Evolutionary conservation across 2,888 invertebrate genomes (phyloP).

Genomic region (Lycia hirtaria): DNA sequence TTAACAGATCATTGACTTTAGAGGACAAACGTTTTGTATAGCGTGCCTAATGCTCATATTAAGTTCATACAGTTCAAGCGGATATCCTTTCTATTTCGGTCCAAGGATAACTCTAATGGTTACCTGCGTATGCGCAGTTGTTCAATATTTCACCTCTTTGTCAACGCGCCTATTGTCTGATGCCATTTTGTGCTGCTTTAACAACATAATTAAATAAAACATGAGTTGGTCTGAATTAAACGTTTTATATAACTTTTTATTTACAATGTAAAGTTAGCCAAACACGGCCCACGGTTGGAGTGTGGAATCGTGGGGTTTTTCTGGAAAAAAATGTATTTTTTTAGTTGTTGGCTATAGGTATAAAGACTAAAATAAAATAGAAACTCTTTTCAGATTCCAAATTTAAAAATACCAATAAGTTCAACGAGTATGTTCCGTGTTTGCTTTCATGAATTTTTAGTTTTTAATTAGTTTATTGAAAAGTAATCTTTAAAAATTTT

Average conservation of each 20-base stretch:
- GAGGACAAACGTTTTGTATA: conserved; percentile 22
- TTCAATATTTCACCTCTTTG: conserved; percentile 66
- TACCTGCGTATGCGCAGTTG: conserved; percentile 61
- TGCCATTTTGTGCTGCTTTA: conserved; percentile 16
- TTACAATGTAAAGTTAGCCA: neutral
- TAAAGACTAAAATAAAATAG: too few species aligned
- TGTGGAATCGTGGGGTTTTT: too few species aligned
- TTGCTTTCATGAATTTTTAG: too few species aligned
- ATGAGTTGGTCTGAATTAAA: neutral
- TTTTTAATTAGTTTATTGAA: too few species aligned
- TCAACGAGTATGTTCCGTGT: too few species aligned
- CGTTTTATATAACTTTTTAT: neutral
- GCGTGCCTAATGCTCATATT: conserved; percentile 37
- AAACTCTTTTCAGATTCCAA: too few species aligned
- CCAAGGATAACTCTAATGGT: conserved; percentile 77
- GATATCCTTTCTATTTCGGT: conserved; percentile 82
- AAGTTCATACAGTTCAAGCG: conserved; percentile 69
- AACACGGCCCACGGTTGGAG: too few species aligned
- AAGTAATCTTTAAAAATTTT: too few species aligned
- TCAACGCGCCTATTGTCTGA: conserved; percentile 51
- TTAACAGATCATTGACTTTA: conserved; percentile 17
- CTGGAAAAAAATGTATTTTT: too few species aligned
- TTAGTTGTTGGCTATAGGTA: too few species aligned
- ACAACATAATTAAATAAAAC: conserved; percentile 11
- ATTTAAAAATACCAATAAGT: too few species aligned